Evolutionary conservation across 2,797 vertebrate species (phyloP), one percentile per base, ranked within the genome.

Genomic region (Scolopax rusticola): DNA sequence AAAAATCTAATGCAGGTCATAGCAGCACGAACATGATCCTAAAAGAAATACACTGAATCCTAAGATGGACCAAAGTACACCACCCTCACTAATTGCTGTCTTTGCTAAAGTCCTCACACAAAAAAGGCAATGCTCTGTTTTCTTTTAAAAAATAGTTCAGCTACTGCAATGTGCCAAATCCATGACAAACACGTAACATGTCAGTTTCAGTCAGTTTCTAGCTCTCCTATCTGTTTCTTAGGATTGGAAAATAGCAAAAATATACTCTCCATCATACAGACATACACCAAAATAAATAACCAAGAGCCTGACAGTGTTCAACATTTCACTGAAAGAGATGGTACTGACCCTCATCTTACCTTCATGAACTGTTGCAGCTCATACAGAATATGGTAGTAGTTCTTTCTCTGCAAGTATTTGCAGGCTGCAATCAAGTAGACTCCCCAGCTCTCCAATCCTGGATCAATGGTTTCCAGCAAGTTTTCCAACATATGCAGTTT

Each of bases 1-100:
- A 99, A 99, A 98, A 99, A 99, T 20, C 99, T 97, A 86, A 99
- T 99, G 82, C 99, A 99, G 23, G 99, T 99, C 99, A 99, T 99
- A 59, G 99, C 99, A 0, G 99, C 99, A 65, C 99, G 99, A 61
- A 99, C 98, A 0, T 99, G 99, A 97, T 99, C 99, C 99, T 99
- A 97, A 27, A 82, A 94, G 61, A 84, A 79, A 86, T 17, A 87
- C 7, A 43, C 30, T 33, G 8, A 41, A 54, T 40, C 74, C 40
- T 71, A 24, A 65, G 45, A 67, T 6, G 38, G 41, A 43, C 12
- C 12, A 43, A 78, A 76, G 43, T 10, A 61, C 28, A 61, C 19
- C 8, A 23, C 24, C n/a, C 48, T 77, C 74, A 74, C 21, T 45
- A 61, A 33, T 16, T 0, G 1, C 1, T 75, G 38, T 13, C 38